Evolutionary conservation across 2,888 invertebrate species (phyloP).

Genomic region (Beris chalybata): DNA sequence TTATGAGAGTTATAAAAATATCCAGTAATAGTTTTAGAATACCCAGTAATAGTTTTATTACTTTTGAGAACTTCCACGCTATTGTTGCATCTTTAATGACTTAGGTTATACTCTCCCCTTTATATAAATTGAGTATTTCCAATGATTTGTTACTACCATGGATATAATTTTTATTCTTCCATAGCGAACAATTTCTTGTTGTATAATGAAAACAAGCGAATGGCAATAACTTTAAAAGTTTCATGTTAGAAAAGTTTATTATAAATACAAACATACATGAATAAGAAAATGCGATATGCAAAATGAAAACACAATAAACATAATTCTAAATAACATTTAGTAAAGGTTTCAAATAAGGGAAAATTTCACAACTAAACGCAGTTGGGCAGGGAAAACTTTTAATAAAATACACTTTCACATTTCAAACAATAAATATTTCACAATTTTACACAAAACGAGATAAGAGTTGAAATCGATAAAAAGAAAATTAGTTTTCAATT

Average conservation of each 20-base stretch:
- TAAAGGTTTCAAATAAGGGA: constrained; percentile 38
- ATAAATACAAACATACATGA: constrained; percentile 29
- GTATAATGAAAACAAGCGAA: no score
- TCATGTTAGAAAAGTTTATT: constrained; percentile 38
- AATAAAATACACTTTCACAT: background rate
- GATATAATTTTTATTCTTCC: no score
- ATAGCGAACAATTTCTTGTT: no score
- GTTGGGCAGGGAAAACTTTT: background rate
- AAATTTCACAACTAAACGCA: constrained; percentile 31
- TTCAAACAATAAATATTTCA: background rate
- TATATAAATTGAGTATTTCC: no score
- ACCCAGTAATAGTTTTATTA: no score
- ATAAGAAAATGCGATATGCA: constrained; percentile 6
- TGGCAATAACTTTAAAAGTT: background rate
- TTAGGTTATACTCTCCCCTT: no score
- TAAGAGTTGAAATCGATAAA: constrained; percentile 42
- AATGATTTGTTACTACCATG: no score
- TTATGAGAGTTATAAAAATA: no score
- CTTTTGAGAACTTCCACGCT: no score
- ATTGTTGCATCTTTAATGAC: no score
- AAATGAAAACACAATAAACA: constrained; percentile 36
- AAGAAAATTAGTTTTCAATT: constrained; percentile 12
- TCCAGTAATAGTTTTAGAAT: no score
- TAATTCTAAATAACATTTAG: constrained; percentile 38
- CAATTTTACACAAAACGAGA: background rate